Evolutionary conservation across 2,888 invertebrate genomes (phyloP), one percentile per base, ranked within the genome.

Genomic region (Caenorhabditis angaria): DNA sequence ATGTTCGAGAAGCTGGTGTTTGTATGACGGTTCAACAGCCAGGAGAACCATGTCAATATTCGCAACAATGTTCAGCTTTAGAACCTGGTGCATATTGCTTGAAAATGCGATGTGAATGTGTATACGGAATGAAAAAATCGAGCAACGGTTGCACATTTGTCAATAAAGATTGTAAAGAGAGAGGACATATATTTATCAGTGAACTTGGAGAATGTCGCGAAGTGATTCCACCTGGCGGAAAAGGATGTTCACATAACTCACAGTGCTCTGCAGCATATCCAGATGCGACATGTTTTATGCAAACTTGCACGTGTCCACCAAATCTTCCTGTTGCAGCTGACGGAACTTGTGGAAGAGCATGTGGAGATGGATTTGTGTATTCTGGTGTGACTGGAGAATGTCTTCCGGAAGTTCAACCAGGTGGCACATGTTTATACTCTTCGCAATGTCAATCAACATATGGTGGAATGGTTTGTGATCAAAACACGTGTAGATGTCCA

Each of bases 41-140:
- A 1, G 87, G 86, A 22, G 78, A 77, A 6, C 87, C 87, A 2
- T 87, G 87, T 50, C 88, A 87, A 66, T 87, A 87, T 70, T 84
- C 86, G 0, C 88, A 87, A 68, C 87, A 87, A 64, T 87, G 87
- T 61, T 78, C 83, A n/a, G 83, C 85, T 8, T 24, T 71, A 8
- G 87, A 87, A 51, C 70, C 80, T 14, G 87, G 87, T 10, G 82
- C 87, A 1, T 88, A 87, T 73, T 87, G 87, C 54, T 71, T 82
- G 28, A 68, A 77, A 35, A 78, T 85, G 64, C 66, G 77, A 56
- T 86, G 86, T 65, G 80, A 83, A 61, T 87, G 87, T 61, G 82
- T 85, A 6, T 87, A 86, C 65, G 87, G 87, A 24, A 88, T 88
- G 87, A 76, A 71, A 47, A 77, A 80, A 47, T 75, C 78, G 35